Evolutionary conservation across 2,797 vertebrate genomes (phyloP), one percentile per base, ranked within the genome.

Genomic region (Calcarius lapponicus): DNA sequence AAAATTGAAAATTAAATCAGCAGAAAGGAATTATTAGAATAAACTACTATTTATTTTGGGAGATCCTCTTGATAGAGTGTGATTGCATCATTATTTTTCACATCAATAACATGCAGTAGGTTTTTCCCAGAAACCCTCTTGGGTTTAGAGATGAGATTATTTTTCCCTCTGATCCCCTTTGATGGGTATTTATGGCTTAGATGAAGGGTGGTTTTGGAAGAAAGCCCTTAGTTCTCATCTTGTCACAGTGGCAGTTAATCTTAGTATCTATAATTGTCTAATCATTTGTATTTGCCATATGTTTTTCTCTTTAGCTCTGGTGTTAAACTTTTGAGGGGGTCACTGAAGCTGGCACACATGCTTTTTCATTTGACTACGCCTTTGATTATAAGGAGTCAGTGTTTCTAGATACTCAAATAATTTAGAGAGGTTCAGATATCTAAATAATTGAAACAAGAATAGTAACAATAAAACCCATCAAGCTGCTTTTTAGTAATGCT

Each of bases 291-390:
- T 86, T 92, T 93, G 43, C 61, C 54, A 7, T 81, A 31, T 67
- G 78, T 87, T 92, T 95, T 90, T 81, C 80, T 81, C 75, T 72
- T 94, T 50, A 80, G 31, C 31, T 34, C 17, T 81, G 28, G 54
- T 7, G 13, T 45, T 75, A 70, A 86, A 74, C 14, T 90, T 93
- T 76, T 81, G 78, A 85, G 45, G 21, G 15, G 42, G 32, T 73
- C 51, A 66, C 45, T 71, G 80, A 86, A 67, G 92, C 88, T 87
- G 45, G 24, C 38, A 57, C 48, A 51, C 6, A 3, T 40, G 64
- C 18, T 69, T 95, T 94, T 94, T 91, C 74, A 48, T 57, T 92
- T 85, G 53, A 28, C 79, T 61, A 6, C 50, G 31, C 47, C 64
- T 70, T 69, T 81, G 32, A 36, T 66, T 89, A 17, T 67, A 38